Base-by-base conservation (phyloP, 2,888 invertebrate genomes). In the Laothoe populi region DNA sequence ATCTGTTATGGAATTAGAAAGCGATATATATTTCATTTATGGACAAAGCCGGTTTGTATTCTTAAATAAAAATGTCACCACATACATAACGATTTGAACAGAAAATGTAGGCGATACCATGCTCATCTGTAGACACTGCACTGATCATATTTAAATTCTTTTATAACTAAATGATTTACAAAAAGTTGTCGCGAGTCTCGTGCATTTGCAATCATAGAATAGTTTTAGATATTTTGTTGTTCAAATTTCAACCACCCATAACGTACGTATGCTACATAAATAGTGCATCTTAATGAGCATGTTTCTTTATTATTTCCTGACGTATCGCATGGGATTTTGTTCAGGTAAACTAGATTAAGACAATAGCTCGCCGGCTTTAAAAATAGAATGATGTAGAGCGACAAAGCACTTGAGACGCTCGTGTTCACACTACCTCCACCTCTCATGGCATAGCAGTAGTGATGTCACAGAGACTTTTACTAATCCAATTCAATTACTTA, bases 31-130 rank as follows among this genome's bases (percentile, higher is more conserved):
- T 87, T 83, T 82, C 79, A 80, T 83, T 71, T 77, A 86, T 76
- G 88, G 86, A 87, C 79, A 83, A 78, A 86, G 76, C 69, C 87
- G 89, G 90, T 91, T 90, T 81, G 89, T 90, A 90, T 86, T 70
- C 11, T 60, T 57, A 40, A 42, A 1, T 19, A 42, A 10, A 42
- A 44, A 16, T 24, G n/a, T 26, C n/a, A 42, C 23, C 11, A 40
- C 23, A 42, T 23, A 23, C 13, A 23, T 13, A 19, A 21, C 19
- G 31, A 38, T 40, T 24, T 31, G 38, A 11, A 46, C 7, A 44
- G 13, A 19, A 21, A 11, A 48, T n/a, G 3, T 46, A 21, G 8
- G 19, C 1, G 44, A 11, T 8, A 8, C 19, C 4, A 40, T 48
- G 3, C 38, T 24, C 19, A 11, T 48, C 46, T 21, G 31, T 59